These are phyloP conservation scores for Pempheris klunzingeri DNA, from an alignment of 2,797 vertebrate species.

Conservation along the genomic window DNA sequence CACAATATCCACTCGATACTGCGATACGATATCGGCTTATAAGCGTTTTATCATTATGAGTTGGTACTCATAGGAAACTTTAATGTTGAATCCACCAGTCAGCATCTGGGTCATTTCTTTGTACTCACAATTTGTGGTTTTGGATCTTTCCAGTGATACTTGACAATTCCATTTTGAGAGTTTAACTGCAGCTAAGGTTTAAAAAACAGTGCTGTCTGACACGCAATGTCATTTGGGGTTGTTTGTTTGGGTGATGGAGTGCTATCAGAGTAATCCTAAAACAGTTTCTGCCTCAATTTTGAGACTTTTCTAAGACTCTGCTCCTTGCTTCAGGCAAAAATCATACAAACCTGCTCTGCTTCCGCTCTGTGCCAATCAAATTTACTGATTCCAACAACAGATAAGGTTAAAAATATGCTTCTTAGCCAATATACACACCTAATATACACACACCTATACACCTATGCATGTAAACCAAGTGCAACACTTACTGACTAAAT, in stretches of 20 bases:
- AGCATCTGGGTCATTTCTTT: background rate
- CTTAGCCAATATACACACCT: background rate
- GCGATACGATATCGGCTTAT: no score
- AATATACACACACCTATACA: no score
- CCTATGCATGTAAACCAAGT: background rate
- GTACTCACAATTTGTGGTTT: background rate
- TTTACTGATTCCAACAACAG: background rate
- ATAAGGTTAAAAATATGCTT: background rate
- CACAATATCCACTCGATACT: background rate
- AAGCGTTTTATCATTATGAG: background rate
- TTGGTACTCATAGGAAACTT: background rate
- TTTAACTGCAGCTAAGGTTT: background rate
- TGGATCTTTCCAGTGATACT: background rate
- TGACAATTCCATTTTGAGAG: conserved; percentile 11
- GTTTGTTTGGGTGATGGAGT: background rate
- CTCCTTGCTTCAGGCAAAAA: background rate
- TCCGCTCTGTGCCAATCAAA: background rate
- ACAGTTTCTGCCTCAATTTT: background rate
- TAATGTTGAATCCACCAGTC: background rate
- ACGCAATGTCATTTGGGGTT: background rate
- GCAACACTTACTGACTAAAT: no score
- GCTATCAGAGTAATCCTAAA: background rate
- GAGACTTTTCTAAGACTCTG: background rate
- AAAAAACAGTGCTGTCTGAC: conserved; percentile 2
- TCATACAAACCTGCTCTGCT: conserved; percentile 5